A percentile compares a stretch with the other conserved stretches of the same genome.
Evolutionary conservation across 37 sponge, comb jelly and placozoan genomes (phyloP).

Genomic region (Chondrilla cf. caribensis): DNA sequence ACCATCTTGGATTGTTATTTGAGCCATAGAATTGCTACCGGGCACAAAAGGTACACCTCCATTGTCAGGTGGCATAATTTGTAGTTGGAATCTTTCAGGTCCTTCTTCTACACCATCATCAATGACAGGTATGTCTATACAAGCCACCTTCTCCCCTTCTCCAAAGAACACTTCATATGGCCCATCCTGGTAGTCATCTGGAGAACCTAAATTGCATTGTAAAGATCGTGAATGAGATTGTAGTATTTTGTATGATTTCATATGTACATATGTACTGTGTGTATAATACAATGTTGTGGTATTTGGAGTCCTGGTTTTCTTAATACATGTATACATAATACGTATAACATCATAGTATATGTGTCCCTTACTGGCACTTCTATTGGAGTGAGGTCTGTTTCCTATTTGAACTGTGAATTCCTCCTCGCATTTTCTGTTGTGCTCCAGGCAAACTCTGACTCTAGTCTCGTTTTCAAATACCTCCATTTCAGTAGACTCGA

Average conservation of each 20-base stretch:
- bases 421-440: not conserved
- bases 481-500: not conserved
- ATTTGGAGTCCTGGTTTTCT: no score
- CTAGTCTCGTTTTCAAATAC: not conserved
- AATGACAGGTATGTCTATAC: conserved; percentile 31
- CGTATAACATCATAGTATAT: no score
- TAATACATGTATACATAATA: no score
- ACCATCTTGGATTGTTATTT: conserved; percentile 1
- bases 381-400: not conserved
- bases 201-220: not conserved
- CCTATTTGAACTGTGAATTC: not conserved
- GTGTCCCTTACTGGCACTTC: no score
- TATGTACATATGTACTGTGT: no score
- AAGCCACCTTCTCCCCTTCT: conserved; percentile 19
- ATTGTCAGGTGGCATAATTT: not conserved
- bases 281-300: no score
- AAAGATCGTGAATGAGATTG: no score
- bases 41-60: not conserved
- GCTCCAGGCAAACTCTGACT: not conserved
- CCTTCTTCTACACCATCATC: conserved; percentile 34
- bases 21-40: not conserved
- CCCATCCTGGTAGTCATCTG: conserved; percentile 27
- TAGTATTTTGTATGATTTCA: no score
- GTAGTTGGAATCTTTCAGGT: conserved; percentile 29
- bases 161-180: conserved; percentile 4